Percentiles rank a stretch among this genome's conserved stretches.
Evolutionary conservation across 2,113 vertebrate species (phyloP).

Genomic region (Plotosus lineatus): DNA sequence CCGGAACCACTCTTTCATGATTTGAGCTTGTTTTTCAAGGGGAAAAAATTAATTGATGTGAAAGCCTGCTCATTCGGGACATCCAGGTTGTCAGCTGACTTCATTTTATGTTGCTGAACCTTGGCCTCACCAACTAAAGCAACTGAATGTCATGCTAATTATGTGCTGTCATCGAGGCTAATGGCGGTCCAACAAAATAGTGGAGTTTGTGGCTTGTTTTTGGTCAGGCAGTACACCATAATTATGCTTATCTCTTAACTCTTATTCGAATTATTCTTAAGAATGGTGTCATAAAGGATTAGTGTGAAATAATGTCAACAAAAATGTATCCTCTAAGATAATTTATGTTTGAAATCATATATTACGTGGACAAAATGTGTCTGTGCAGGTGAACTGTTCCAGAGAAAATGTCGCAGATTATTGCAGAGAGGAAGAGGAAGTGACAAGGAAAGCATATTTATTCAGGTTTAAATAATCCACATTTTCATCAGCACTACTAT

Average conservation of each 20-base stretch:
- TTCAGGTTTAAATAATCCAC: conserved; percentile 78
- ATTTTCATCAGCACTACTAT: background rate
- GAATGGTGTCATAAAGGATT: background rate
- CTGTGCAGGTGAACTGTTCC: conserved; percentile 82
- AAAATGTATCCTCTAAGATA: background rate
- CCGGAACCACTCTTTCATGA: too few species aligned
- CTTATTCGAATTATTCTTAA: background rate
- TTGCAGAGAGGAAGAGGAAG: conserved; percentile 76
- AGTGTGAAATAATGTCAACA: background rate
- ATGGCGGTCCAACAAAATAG: too few species aligned
- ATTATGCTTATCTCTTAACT: background rate
- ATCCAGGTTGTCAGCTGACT: too few species aligned
- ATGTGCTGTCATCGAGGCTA: too few species aligned
- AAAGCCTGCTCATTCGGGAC: too few species aligned
- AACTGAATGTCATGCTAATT: too few species aligned
- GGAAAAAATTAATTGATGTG: too few species aligned
- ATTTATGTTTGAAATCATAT: background rate
- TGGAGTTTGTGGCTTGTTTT: too few species aligned
- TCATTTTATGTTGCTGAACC: too few species aligned
- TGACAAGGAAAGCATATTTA: conserved; percentile 79
- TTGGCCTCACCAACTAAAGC: too few species aligned
- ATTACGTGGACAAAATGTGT: background rate
- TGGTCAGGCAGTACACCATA: too few species aligned
- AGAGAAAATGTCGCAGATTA: conserved; percentile 73
- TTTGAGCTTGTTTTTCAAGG: too few species aligned